Base-by-base conservation (phyloP, 2,113 vertebrate species). In the Silurus glanis region DNA sequence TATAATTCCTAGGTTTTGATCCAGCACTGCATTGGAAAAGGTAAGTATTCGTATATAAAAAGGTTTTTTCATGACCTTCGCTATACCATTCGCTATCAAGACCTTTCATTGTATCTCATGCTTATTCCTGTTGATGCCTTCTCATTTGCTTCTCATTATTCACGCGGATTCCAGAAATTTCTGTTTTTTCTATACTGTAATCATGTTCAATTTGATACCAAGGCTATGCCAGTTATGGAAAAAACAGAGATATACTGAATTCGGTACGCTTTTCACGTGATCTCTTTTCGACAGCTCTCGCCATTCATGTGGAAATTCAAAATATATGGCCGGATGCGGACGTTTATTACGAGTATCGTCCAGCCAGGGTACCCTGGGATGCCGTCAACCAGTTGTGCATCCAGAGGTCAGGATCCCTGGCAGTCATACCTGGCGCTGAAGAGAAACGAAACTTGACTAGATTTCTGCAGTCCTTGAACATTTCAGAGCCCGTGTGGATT, bases 401-500 rank as follows among this genome's bases (percentile, higher is more conserved):
- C 17, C 88, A 93, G 55, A 91, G 85, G 47, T 92, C 85, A 37
- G 94, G 94, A 53, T 82, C 88, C 59, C 88, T 95, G 80, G 94
- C 93, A 61, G 82, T 75, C 5, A 85, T 93, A 19, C 86, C 91
- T 25, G 93, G 59, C 21, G 6, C 67, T 16, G 66, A 16, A 25
- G 92, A 94, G 80, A 92, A 89, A 58, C 88, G 64, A 87, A 87
- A 92, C 67, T 84, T 95, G 4, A 89, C 85, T 66, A 88, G 12
- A 71, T 94, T 93, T 87, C 90, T 95, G 19, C 91, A 88, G 45
- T 94, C 94, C 49, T 25, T 93, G 45, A 94, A 95, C 83, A 91
- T 95, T 89, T 92, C 92, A 64, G 89, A 94, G 67, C 83, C 92
- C 37, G 93, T 95, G 55, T 95, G 95, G 95, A 93, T 95, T 82